These are phyloP conservation scores for Idris sp. DNA, from an alignment of 1,140 invertebrate species.

Conservation along the genomic window DNA sequence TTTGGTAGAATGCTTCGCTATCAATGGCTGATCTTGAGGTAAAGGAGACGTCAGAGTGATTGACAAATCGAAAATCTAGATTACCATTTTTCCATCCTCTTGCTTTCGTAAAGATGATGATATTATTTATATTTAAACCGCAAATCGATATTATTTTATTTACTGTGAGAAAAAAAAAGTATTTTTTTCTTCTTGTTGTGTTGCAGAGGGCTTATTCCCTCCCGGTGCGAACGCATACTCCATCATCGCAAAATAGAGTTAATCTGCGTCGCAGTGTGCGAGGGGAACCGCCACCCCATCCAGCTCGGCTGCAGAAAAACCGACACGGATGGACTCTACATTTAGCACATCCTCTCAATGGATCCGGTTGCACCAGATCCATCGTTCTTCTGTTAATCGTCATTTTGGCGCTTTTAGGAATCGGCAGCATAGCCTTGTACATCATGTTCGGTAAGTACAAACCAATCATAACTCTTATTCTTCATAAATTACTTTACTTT, in stretches of 20 bases:
- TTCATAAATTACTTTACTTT: too few relatives aligned
- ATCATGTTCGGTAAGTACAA: slow-evolving; percentile 72
- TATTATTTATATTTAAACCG: too few relatives aligned
- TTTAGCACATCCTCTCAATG: slow-evolving; percentile 68
- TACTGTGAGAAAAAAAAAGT: too few relatives aligned
- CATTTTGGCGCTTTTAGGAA: slow-evolving; percentile 70
- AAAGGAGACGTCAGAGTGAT: slow-evolving; percentile 27
- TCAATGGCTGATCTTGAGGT: slow-evolving; percentile 66
- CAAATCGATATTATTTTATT: too few relatives aligned
- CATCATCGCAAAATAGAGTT: slow-evolving; percentile 74
- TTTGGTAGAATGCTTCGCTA: slow-evolving; percentile 60
- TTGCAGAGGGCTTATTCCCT: slow-evolving; percentile 75
- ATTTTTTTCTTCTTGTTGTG: slow-evolving; percentile 39
- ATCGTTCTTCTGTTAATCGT: slow-evolving; percentile 68
- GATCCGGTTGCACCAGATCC: slow-evolving; percentile 70
- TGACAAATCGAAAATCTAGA: background rate
- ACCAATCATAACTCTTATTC: too few relatives aligned
- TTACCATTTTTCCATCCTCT: slow-evolving; percentile 11
- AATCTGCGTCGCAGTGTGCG: slow-evolving; percentile 73
- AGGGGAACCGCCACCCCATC: slow-evolving; percentile 74
- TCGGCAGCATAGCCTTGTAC: slow-evolving; percentile 72
- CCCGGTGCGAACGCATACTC: slow-evolving; percentile 71
- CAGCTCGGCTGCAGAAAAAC: slow-evolving; percentile 72
- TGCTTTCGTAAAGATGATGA: too few relatives aligned
- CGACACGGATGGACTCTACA: slow-evolving; percentile 74